These are phyloP conservation scores for Tenthredo distinguenda DNA, from an alignment of 2,888 invertebrate species.

Conservation along the genomic window DNA sequence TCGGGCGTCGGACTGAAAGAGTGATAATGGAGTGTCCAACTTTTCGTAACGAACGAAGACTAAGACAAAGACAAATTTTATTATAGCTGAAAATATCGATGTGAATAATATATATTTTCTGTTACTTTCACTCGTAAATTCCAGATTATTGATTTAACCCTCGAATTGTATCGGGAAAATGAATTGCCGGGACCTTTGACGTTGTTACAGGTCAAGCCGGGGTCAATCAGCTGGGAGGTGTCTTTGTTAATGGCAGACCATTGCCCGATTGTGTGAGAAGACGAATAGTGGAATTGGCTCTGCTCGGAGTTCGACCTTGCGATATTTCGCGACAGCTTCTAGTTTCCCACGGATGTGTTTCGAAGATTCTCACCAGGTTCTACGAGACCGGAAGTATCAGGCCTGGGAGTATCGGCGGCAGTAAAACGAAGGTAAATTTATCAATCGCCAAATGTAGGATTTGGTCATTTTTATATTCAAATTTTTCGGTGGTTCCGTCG, in stretches of 20 bases:
- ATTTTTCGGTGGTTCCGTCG: background rate
- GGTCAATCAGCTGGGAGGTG: slow-evolving; percentile 97
- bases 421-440: slow-evolving; percentile 92
- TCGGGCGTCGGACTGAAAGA: background rate
- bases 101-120: background rate
- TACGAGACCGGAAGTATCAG: slow-evolving; percentile 98
- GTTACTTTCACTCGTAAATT: background rate
- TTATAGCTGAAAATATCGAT: background rate
- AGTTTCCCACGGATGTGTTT: slow-evolving; percentile 98
- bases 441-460: slow-evolving; percentile 52
- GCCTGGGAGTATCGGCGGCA: slow-evolving; percentile 96
- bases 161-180: background rate
- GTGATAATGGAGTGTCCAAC: slow-evolving; percentile 19
- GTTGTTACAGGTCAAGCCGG: slow-evolving; percentile 92
- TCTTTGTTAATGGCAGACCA: slow-evolving; percentile 98
- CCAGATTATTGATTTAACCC: too few species aligned
- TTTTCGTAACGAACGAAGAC: background rate
- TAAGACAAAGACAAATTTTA: background rate
- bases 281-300: slow-evolving; percentile 95
- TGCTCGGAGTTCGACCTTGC: slow-evolving; percentile 96
- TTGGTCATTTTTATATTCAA: background rate
- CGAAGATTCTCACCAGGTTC: slow-evolving; percentile 97
- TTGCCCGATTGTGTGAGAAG: slow-evolving; percentile 96
- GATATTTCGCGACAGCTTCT: slow-evolving; percentile 97
- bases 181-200: background rate